Evolutionary conservation across 2,888 invertebrate species (phyloP), one percentile per base, ranked within the genome.

Genomic region (Eugnorisma glareosa): DNA sequence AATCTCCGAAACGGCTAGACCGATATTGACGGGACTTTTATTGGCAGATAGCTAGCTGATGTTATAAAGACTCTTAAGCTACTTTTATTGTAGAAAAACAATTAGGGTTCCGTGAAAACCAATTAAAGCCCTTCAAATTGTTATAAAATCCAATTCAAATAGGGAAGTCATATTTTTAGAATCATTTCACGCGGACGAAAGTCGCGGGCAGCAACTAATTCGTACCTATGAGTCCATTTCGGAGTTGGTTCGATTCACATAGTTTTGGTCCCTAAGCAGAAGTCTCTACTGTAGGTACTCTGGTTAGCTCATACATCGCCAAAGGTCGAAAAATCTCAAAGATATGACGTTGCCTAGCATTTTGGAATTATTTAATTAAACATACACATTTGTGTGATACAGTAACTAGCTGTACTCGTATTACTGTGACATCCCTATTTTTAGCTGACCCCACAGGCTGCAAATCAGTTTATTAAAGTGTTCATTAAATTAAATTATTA

Each of bases 381-480:
- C 54, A 0, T 11, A n/a, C n/a, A 40, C n/a, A 51, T 48, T 48
- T 37, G n/a, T 54, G n/a, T n/a, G n/a, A n/a, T 13, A n/a, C 54
- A 54, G 54, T n/a, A 54, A 28, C 28, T 54, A 24, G 0, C 7
- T 51, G n/a, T n/a, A n/a, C n/a, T n/a, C 10, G 11, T 13, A 37
- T n/a, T n/a, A 37, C 37, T 2, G 21, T 68, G 66, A 37, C 64
- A 76, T 43, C 0, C 1, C 43, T 83, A 82, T 61, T 76, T 67
- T 21, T 48, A 83, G 31, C 21, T 21, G 18, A 61, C 69, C 69
- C 66, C 83, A 61, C 64, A 37, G 11, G 31, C 35, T 11, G 35
- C 64, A 66, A 40, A 83, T 77, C 45, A 67, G 28, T 54, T 35
- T 77, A 67, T 59, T 81, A 77, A 57, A 63, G 64, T 43, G 5